A percentile compares a stretch with the other conserved stretches of the same genome.
Conservation (phyloP, 2,113 vertebrate genomes). For the Ploceus nigricollis region DNA sequence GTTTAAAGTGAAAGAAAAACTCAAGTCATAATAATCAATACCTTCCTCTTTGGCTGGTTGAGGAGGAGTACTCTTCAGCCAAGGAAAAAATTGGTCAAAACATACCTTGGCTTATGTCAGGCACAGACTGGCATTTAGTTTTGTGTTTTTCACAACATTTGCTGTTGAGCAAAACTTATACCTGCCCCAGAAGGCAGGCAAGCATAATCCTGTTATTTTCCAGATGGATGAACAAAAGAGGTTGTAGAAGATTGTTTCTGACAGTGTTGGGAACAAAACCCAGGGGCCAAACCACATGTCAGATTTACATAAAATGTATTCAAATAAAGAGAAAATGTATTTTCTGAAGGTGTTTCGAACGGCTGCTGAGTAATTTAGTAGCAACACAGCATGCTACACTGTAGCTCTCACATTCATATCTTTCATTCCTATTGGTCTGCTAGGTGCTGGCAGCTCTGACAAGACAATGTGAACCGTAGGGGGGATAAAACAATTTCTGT, state of each 20-base stretch:
- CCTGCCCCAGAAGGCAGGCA: conserved; percentile 23
- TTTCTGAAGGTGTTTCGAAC: conserved; percentile 38
- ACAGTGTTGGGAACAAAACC: conserved; percentile 43
- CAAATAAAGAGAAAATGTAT: conserved; percentile 40
- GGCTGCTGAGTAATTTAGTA: conserved; percentile 46
- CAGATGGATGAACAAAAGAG: conserved; percentile 54
- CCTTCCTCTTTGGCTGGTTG: neutral
- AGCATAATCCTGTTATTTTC: conserved; percentile 56
- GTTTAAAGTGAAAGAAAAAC: neutral
- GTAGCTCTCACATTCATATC: neutral
- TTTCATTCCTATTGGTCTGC: neutral
- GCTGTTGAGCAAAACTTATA: conserved; percentile 10
- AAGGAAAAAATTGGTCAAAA: neutral
- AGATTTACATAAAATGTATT: conserved; percentile 56
- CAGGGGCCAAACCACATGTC: conserved; percentile 30
- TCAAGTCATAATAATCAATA: neutral
- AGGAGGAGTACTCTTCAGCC: neutral
- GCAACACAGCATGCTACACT: neutral
- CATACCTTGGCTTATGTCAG: neutral
- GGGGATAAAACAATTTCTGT: neutral
- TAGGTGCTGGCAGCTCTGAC: conserved; percentile 12
- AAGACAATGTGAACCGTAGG: neutral
- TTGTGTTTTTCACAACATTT: conserved; percentile 30
- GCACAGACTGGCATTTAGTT: neutral
- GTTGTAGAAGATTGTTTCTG: conserved; percentile 44